Percentiles rank a stretch among this genome's conserved stretches.
Evolutionary conservation across 2,797 vertebrate species (phyloP).

Genomic region (Manis pentadactyla): DNA sequence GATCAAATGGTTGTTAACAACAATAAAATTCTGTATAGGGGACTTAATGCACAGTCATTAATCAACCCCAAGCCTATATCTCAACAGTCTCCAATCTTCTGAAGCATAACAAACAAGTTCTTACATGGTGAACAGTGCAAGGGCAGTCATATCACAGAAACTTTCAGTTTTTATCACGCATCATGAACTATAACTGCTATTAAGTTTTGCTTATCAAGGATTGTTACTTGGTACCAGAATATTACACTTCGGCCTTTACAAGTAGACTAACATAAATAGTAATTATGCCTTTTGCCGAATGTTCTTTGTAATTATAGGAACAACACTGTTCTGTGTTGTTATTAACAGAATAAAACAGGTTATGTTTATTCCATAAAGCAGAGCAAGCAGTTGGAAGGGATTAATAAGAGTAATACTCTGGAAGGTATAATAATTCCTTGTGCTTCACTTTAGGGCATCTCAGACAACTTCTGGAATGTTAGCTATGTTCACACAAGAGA

Average conservation of each 20-base stretch:
- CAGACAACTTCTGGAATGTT: not conserved
- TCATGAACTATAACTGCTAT: too few relatives aligned
- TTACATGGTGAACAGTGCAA: too few relatives aligned
- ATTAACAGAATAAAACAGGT: constrained; percentile 43
- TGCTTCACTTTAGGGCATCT: not conserved
- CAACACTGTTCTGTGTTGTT: not conserved
- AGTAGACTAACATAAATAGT: constrained; percentile 56
- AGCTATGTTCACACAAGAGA: not conserved
- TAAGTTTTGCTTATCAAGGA: not conserved
- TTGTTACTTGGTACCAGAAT: constrained; percentile 17
- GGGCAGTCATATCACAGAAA: too few relatives aligned
- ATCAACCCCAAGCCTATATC: too few relatives aligned
- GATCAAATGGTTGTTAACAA: too few relatives aligned
- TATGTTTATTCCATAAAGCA: constrained; percentile 9
- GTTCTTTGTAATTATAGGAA: constrained; percentile 52
- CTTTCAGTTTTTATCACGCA: too few relatives aligned
- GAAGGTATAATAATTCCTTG: not conserved
- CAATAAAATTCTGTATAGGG: too few relatives aligned
- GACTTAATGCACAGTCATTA: too few relatives aligned
- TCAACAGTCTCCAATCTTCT: too few relatives aligned
- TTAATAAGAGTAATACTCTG: not conserved
- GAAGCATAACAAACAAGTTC: too few relatives aligned
- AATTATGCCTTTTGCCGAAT: constrained; percentile 54
- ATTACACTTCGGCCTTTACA: constrained; percentile 49
- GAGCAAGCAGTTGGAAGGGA: not conserved